phyloP scores from a whole-genome alignment of 1,140 invertebrate genomes.

The Panagrolaimus sp. region DNA sequence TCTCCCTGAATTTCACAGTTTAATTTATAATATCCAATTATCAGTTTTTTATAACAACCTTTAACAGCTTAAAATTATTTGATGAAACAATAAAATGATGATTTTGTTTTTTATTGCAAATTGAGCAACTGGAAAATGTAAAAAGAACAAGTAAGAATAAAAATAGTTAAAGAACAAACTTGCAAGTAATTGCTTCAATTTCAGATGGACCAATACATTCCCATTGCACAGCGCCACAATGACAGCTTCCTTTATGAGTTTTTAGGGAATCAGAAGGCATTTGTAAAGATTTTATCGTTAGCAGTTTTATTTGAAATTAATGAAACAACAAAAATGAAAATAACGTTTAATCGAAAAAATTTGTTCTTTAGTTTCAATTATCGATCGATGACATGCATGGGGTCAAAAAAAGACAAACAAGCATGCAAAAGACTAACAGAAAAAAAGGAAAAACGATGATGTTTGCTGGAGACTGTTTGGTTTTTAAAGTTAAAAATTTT shows the following conservation, averaged over 20 bases:
- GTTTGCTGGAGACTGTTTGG: too few species aligned
- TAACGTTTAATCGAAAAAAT: too few species aligned
- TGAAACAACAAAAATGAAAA: too few species aligned
- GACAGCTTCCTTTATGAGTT: conserved; percentile 61
- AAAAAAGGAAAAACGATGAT: too few species aligned
- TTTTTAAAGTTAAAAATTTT: too few species aligned
- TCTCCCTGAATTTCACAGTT: conserved; percentile 54
- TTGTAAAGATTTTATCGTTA: too few species aligned
- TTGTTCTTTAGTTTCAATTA: too few species aligned
- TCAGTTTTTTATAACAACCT: conserved; percentile 43
- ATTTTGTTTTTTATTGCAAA: conserved; percentile 63
- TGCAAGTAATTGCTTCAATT: conserved; percentile 61
- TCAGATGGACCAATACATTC: conserved; percentile 59
- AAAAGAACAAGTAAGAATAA: conserved; percentile 5
- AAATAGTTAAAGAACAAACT: conserved; percentile 56
- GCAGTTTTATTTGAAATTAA: too few species aligned
- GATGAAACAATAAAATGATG: conserved; percentile 62
- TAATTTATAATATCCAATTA: background rate
- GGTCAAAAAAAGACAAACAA: too few species aligned
- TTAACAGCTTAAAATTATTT: conserved; percentile 60
- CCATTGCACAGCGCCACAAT: conserved; percentile 63
- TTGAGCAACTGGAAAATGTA: conserved; percentile 60
- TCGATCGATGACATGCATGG: too few species aligned
- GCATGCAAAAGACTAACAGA: too few species aligned
- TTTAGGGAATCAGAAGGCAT: too few species aligned